phyloP scores from a whole-genome alignment of 2,797 vertebrate genomes.

The Passerculus sandwichensis region DNA sequence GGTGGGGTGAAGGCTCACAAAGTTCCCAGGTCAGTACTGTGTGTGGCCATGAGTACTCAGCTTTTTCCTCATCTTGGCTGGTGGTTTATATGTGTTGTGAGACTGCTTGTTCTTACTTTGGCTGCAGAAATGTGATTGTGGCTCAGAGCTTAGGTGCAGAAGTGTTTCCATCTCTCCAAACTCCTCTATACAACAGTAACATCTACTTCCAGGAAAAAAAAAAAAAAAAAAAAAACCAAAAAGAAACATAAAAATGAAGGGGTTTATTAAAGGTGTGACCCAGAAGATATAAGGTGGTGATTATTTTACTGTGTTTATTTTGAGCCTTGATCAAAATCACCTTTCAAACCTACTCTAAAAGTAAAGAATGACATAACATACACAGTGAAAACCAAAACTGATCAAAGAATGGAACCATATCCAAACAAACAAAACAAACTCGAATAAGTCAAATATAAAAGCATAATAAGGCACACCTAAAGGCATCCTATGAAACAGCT shows the following conservation, averaged over 20 bases:
- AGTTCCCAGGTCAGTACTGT: not conserved
- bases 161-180: not conserved
- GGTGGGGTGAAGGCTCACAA: not conserved
- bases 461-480: not conserved
- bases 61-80: not conserved
- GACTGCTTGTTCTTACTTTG: not conserved
- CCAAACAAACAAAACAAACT: not conserved
- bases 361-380: not conserved
- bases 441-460: not conserved
- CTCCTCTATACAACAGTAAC: not conserved
- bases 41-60: not conserved
- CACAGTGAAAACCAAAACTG: not conserved
- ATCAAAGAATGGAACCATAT: not conserved
- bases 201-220: not conserved
- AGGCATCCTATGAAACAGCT: not conserved
- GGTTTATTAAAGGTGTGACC: not conserved
- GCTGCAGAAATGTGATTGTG: not conserved
- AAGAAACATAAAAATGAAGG: accelerated
- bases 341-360: not conserved
- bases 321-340: not conserved
- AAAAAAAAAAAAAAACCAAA: not conserved
- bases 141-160: not conserved
- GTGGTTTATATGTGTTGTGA: not conserved
- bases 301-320: not conserved
- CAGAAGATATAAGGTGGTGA: not conserved